Evolutionary conservation across 2,113 vertebrate genomes (phyloP).

Genomic region (Choloepus hoffmanni): DNA sequence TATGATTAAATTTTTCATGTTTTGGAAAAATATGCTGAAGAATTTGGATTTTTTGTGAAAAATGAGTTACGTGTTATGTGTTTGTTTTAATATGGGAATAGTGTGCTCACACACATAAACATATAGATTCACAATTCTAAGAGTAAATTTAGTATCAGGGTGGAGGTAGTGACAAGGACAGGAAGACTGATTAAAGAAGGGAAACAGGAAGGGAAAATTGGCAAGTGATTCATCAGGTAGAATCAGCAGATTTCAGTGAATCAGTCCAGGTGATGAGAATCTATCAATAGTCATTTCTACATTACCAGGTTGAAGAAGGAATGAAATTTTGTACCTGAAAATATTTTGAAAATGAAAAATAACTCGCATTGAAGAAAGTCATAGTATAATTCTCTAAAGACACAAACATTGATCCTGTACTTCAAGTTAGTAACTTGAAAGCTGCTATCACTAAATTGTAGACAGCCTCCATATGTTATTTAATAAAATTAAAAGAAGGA

Average conservation of each 20-base stretch:
- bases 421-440: slow-evolving; percentile 31
- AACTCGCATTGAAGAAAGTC: neutral
- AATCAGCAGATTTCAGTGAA: neutral
- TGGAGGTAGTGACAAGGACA: neutral
- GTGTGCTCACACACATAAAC: neutral
- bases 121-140: neutral
- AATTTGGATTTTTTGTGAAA: neutral
- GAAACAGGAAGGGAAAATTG: neutral
- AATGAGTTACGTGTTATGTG: neutral
- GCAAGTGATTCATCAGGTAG: neutral
- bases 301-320: neutral
- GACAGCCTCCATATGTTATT: neutral
- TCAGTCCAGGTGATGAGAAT: neutral
- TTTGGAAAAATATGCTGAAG: neutral
- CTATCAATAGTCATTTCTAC: neutral
- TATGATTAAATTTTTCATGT: neutral
- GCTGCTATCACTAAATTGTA: slow-evolving; percentile 5
- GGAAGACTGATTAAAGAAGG: neutral
- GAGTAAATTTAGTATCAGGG: neutral
- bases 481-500: slow-evolving; percentile 50
- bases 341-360: neutral
- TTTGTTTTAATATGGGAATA: neutral
- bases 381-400: slow-evolving; percentile 12
- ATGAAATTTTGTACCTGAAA: neutral
- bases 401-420: neutral